Evolutionary conservation across 2,113 vertebrate species (phyloP).

Genomic region (Acrocephalus kingi): DNA sequence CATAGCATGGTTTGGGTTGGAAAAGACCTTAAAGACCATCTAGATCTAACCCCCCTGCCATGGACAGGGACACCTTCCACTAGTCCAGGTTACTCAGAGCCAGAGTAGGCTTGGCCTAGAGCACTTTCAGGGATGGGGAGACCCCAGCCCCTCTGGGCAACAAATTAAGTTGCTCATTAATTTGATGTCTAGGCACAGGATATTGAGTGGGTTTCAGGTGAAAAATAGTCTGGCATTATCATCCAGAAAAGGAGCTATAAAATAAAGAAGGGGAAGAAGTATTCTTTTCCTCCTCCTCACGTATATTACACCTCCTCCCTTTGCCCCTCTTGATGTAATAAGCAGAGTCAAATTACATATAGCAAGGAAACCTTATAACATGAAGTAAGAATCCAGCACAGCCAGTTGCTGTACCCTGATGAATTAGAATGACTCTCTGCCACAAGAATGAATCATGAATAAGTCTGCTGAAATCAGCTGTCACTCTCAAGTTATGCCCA

Average conservation of each 20-base stretch:
- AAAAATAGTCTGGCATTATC: not conserved
- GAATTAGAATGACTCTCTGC: not conserved
- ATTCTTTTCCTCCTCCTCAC: not conserved
- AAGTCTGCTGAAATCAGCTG: not conserved
- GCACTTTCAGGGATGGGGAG: not conserved
- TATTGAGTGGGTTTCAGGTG: not conserved
- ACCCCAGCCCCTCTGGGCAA: not conserved
- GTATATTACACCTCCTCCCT: not conserved
- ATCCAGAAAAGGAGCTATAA: not conserved
- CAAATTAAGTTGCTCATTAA: not conserved
- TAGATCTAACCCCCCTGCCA: not conserved
- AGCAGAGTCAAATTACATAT: not conserved
- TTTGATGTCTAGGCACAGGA: not conserved
- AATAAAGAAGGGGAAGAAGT: not conserved
- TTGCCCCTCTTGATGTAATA: not conserved
- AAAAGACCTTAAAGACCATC: not conserved
- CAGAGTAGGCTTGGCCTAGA: not conserved
- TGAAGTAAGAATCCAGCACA: not conserved
- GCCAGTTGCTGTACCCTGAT: not conserved
- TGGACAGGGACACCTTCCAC: not conserved
- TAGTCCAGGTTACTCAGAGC: not conserved
- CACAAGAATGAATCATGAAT: not conserved
- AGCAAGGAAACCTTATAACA: not conserved
- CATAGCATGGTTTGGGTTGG: not conserved
- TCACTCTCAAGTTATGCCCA: not conserved